phyloP scores from a whole-genome alignment of 2,888 invertebrate genomes.

The Drosophila anomalipes region DNA sequence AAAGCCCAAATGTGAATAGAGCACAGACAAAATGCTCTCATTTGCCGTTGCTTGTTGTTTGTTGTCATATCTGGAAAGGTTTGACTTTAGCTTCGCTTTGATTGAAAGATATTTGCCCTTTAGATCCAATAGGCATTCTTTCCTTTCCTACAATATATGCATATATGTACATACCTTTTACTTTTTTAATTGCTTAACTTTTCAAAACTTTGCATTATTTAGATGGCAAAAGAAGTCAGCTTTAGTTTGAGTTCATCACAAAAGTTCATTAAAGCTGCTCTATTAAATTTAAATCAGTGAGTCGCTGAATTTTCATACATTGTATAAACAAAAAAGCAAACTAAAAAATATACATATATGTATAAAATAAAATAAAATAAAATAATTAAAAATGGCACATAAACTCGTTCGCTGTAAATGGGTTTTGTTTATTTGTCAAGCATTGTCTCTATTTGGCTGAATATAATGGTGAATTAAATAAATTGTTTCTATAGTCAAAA shows the following conservation, averaged over 20 bases:
- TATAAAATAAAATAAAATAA: conserved; percentile 2
- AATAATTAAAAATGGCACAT: conserved; percentile 38
- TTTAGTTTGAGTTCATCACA: conserved; percentile 12
- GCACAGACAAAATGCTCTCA: conserved; percentile 57
- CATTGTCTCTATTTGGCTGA: conserved; percentile 72
- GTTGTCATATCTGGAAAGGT: conserved; percentile 57
- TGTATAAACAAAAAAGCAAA: conserved; percentile 2
- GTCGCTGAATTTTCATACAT: conserved; percentile 33
- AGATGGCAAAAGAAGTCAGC: conserved; percentile 19
- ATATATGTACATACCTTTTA: neutral
- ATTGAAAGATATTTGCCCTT: conserved; percentile 17
- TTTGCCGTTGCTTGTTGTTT: conserved; percentile 33
- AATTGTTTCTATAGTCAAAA: conserved; percentile 62
- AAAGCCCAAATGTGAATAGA: conserved; percentile 72
- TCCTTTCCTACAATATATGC: neutral
- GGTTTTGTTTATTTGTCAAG: conserved; percentile 61
- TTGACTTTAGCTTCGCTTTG: conserved; percentile 25
- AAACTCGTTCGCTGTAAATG: conserved; percentile 64
- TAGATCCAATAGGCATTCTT: neutral
- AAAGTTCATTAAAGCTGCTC: conserved; percentile 38
- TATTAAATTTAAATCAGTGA: conserved; percentile 39
- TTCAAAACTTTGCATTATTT: conserved; percentile 3
- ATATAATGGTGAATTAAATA: conserved; percentile 72
- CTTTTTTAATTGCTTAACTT: conserved; percentile 15
- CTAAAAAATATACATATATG: neutral